Conservation (phyloP, 37 sponge, comb jelly and placozoan species). For the Sycon ciliatum region DNA sequence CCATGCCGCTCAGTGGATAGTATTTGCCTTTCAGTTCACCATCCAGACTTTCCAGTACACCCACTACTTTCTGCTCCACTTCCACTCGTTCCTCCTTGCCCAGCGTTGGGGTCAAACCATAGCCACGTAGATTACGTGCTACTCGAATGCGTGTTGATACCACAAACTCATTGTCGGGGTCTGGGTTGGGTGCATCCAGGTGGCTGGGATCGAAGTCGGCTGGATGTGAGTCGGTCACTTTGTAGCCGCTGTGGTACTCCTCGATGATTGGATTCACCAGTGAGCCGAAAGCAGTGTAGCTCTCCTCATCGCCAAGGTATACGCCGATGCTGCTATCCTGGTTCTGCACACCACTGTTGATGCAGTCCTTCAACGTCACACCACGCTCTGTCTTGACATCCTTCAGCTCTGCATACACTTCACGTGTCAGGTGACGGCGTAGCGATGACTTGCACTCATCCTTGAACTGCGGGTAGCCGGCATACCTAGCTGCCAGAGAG, state of each 20-base stretch:
- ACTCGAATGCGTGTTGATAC: slow-evolving; percentile 54
- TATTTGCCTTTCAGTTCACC: slow-evolving; percentile 34
- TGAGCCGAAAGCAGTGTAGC: slow-evolving; percentile 18
- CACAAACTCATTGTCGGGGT: slow-evolving; percentile 46
- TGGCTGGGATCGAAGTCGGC: slow-evolving; percentile 29
- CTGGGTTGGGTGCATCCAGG: slow-evolving; percentile 23
- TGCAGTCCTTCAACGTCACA: slow-evolving; percentile 50
- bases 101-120: slow-evolving; percentile 47
- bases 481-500: too few species aligned
- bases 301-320: slow-evolving; percentile 34
- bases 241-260: slow-evolving; percentile 26
- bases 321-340: slow-evolving; percentile 35
- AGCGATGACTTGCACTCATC: too few species aligned
- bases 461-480: too few species aligned
- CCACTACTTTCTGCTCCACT: slow-evolving; percentile 30
- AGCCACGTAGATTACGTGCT: slow-evolving; percentile 54
- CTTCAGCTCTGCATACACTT: slow-evolving; percentile 42
- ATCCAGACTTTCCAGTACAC: slow-evolving; percentile 14
- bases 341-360: slow-evolving; percentile 69
- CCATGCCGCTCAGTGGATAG: slow-evolving; percentile 46
- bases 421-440: slow-evolving; percentile 49
- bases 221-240: slow-evolving; percentile 1
- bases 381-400: slow-evolving; percentile 45
- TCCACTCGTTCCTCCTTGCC: slow-evolving; percentile 27
- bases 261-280: slow-evolving; percentile 24